These are phyloP conservation scores for Seira musarum DNA, from an alignment of 2,888 invertebrate genomes.

Conservation along the genomic window DNA sequence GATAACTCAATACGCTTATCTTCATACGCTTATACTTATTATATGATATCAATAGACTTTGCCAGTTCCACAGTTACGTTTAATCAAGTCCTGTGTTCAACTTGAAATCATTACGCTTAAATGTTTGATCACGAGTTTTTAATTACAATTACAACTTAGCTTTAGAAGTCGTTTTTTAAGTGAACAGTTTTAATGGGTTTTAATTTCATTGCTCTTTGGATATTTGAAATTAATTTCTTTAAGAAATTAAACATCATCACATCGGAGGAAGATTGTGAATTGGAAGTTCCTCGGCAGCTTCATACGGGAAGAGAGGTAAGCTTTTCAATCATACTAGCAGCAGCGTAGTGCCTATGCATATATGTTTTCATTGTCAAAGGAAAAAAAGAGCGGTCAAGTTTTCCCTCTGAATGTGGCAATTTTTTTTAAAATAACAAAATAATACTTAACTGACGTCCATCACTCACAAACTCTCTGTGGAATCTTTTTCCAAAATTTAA, in stretches of 20 bases:
- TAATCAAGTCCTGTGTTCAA: constrained; percentile 30
- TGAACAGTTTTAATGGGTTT: constrained; percentile 4
- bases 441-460: no score
- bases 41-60: constrained; percentile 9
- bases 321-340: background rate
- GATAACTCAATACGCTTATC: background rate
- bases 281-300: background rate
- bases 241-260: background rate
- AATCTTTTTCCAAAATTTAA: no score
- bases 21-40: constrained; percentile 5
- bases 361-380: background rate
- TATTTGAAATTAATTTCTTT: background rate
- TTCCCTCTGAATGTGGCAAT: no score
- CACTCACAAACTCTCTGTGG: no score
- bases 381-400: no score
- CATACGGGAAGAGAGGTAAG: constrained; percentile 39
- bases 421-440: no score
- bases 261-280: constrained; percentile 42
- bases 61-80: background rate
- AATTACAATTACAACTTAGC: background rate
- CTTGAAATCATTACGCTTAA: constrained; percentile 46
- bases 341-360: background rate
- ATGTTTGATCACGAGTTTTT: constrained; percentile 8
- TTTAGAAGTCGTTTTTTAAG: background rate
- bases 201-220: constrained; percentile 1